A percentile compares a stretch with the other conserved stretches of the same genome.
These are phyloP conservation scores for Spheniscus humboldti DNA, from an alignment of 2,797 vertebrate genomes.

Conservation along the genomic window DNA sequence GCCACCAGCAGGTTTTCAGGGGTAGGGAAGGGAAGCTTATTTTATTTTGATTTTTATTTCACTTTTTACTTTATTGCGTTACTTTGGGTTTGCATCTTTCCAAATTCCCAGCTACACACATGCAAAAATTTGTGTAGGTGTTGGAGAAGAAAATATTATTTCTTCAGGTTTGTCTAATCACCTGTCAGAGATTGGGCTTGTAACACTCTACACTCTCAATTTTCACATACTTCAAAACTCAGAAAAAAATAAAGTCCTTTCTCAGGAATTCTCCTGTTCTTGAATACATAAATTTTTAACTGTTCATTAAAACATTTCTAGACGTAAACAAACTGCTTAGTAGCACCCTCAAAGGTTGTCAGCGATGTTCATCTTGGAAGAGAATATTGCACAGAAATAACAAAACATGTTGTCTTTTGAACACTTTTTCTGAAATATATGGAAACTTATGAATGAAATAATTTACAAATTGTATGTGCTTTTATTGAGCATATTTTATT, in stretches of 20 bases:
- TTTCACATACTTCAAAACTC: background rate
- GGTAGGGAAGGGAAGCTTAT: background rate
- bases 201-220: background rate
- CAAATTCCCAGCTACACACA: background rate
- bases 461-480: background rate
- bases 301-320: background rate
- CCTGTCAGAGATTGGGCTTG: background rate
- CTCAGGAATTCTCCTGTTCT: background rate
- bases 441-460: background rate
- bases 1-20: background rate
- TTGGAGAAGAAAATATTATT: background rate
- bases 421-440: background rate
- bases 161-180: background rate
- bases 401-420: background rate
- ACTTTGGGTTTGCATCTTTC: background rate
- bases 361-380: background rate
- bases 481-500: background rate
- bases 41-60: background rate
- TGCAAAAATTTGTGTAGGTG: background rate
- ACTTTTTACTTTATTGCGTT: background rate
- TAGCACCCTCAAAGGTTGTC: background rate
- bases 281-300: background rate
- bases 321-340: background rate
- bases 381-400: background rate
- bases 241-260: background rate